Evolutionary conservation across 2,113 vertebrate species (phyloP).

Genomic region (Microcebus tavaratra): DNA sequence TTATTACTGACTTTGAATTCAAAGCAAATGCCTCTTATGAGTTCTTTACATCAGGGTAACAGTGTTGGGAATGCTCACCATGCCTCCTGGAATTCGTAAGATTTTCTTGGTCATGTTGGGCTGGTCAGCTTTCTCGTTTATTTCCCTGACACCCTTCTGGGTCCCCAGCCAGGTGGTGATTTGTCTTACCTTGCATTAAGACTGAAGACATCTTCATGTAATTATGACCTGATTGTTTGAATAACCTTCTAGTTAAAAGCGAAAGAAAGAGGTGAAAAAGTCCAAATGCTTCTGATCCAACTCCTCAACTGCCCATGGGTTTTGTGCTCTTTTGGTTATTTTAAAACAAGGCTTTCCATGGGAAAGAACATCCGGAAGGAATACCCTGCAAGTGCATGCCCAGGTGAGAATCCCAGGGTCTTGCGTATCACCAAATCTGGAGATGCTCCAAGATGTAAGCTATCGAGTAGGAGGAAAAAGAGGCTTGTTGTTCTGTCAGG

Average conservation of each 20-base stretch:
- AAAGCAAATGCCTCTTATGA: not conserved
- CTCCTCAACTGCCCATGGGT: not conserved
- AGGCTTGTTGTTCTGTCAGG: not conserved
- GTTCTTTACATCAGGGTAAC: not conserved
- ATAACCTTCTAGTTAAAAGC: not conserved
- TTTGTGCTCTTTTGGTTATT: constrained; percentile 29
- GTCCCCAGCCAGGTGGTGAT: not conserved
- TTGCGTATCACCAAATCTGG: not conserved
- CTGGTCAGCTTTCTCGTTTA: not conserved
- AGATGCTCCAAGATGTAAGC: not conserved
- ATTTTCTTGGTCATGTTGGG: not conserved
- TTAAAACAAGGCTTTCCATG: not conserved
- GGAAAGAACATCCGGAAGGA: not conserved
- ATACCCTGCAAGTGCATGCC: not conserved
- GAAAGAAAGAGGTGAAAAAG: not conserved
- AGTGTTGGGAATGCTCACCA: not conserved
- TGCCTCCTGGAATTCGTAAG: not conserved
- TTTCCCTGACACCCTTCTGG: not conserved
- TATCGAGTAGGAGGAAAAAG: not conserved
- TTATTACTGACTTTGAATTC: constrained; percentile 50
- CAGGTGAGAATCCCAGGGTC: not conserved
- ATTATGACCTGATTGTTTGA: constrained; percentile 1
- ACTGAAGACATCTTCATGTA: not conserved
- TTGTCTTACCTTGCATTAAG: constrained; percentile 7
- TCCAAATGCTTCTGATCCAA: not conserved